Base-by-base conservation (phyloP, 1,140 invertebrate species). In the Anoplophora glabripennis region DNA sequence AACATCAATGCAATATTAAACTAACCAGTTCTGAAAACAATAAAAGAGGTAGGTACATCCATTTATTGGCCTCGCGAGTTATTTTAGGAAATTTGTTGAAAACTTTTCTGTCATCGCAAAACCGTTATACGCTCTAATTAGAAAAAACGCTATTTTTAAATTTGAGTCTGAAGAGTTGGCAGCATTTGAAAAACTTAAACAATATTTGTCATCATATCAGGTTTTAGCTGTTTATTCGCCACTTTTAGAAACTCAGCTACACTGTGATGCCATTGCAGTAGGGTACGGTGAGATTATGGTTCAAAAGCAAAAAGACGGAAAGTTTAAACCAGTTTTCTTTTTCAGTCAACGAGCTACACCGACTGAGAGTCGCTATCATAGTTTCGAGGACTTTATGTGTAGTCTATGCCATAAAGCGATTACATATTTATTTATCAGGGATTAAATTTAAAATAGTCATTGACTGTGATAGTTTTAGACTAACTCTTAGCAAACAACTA, bases 361-460 rank as follows among this genome's bases (percentile, higher is more conserved):
- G 8, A 34, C 55, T 5, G 79, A 82, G 64, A 61, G 37, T 12
- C 73, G 72, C 45, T 77, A 73, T 57, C 60, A 64, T 11, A 75
- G 72, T 53, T 75, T 70, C 37, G 76, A 81, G 62, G 79, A 65
- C 61, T 49, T 59, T 81, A 4, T 75, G 76, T 4, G 68, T 80
- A 14, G 60, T 80, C 5, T 71, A 72, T 61, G 72, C 75, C 0
- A 63, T 81, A 11, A 64, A 76, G 48, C 68, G 28, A 74, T 61
- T 48, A 47, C 71, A 21, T 2, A 5, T 28, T 28, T 28, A 28
- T 28, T 28, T 28, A 28, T 5, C 2, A 5, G 21, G 3, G 5
- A 28, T 28, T 28, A 28, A 2, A 3, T 75, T 78, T 51, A 71
- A 74, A 40, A 73, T 80, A 7, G 61, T 72, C n/a, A 71, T 64